Percentiles rank a stretch among this genome's conserved stretches.
Conservation (phyloP, 2,888 invertebrate genomes). For the Conomelus anceps region DNA sequence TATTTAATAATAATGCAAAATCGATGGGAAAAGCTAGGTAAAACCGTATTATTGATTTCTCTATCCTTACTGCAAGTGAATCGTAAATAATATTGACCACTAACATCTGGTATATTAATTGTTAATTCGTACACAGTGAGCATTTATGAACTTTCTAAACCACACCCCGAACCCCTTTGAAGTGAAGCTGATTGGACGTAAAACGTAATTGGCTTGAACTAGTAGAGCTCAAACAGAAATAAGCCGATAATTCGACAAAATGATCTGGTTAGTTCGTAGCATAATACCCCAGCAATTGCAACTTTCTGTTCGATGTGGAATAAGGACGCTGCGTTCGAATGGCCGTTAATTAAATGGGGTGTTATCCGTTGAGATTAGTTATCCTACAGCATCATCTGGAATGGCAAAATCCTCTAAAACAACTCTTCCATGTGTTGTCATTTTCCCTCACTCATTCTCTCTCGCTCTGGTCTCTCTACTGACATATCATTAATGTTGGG, state of each 20-base stretch:
- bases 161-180: neutral
- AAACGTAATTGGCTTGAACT: neutral
- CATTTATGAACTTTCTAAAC: neutral
- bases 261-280: neutral
- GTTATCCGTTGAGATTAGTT: neutral
- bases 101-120: neutral
- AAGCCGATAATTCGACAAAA: neutral
- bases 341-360: neutral
- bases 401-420: neutral
- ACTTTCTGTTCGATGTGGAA: neutral
- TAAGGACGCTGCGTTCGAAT: neutral
- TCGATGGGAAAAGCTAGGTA: too few species aligned
- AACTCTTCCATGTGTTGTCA: neutral
- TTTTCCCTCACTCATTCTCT: neutral
- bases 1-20: too few species aligned
- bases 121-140: neutral
- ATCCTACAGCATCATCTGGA: neutral
- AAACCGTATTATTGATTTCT: too few species aligned
- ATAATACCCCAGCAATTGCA: neutral
- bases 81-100: neutral
- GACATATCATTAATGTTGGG: too few species aligned
- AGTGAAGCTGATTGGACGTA: neutral
- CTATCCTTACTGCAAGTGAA: neutral
- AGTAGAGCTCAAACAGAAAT: neutral
- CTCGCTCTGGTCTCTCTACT: too few species aligned